Evolutionary conservation across 2,888 invertebrate species (phyloP).

Genomic region (Odontomyia ornata): DNA sequence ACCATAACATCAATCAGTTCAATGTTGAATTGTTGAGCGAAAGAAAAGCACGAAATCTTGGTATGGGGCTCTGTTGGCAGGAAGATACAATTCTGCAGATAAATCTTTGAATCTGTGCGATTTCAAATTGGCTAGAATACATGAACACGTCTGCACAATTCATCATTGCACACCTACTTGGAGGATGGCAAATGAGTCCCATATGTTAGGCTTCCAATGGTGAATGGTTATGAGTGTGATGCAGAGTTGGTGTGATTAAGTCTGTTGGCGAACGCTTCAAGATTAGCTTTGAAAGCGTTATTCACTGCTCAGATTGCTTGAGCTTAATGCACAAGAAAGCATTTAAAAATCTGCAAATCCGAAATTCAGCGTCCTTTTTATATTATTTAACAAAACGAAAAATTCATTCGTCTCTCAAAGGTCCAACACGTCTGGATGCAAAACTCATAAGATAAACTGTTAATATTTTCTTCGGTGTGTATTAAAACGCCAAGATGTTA

Average conservation of each 20-base stretch:
- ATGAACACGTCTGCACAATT: conserved; percentile 49
- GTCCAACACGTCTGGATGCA: conserved; percentile 19
- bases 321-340: too few species aligned
- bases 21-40: neutral
- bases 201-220: conserved; percentile 38
- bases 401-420: too few species aligned
- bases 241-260: neutral
- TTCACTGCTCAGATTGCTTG: too few species aligned
- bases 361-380: too few species aligned
- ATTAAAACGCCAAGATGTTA: conserved; percentile 20
- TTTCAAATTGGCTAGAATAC: conserved; percentile 45
- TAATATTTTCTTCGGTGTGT: conserved; percentile 16
- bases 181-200: conserved; percentile 18
- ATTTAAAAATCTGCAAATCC: too few species aligned
- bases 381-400: too few species aligned
- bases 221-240: neutral
- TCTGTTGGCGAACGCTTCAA: too few species aligned
- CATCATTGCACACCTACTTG: conserved; percentile 46
- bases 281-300: too few species aligned
- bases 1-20: conserved; percentile 28
- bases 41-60: conserved; percentile 11
- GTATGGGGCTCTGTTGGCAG: conserved; percentile 1
- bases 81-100: conserved; percentile 21
- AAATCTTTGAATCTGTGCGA: conserved; percentile 25
- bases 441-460: conserved; percentile 15